These are phyloP conservation scores for Chaetodon auriga DNA, from an alignment of 2,113 vertebrate genomes.

Conservation along the genomic window DNA sequence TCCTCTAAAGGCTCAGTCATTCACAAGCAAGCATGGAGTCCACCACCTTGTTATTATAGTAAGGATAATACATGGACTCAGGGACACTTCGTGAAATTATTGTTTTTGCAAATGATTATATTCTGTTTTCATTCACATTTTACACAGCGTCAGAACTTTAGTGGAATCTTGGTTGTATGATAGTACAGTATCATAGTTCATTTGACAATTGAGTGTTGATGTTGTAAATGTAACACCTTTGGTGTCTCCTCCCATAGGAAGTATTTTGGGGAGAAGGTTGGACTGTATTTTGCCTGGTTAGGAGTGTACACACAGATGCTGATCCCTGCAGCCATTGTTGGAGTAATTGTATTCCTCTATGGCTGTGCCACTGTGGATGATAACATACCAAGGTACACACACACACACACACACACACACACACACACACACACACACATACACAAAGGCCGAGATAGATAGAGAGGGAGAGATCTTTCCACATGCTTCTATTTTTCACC, in stretches of 20 bases:
- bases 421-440: too few species aligned
- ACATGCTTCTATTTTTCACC: too few species aligned
- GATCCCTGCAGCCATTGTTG: conserved; percentile 94
- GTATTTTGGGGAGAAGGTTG: conserved; percentile 99
- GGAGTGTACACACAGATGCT: conserved; percentile 99
- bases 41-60: too few species aligned
- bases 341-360: conserved; percentile 96
- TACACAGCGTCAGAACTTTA: too few species aligned
- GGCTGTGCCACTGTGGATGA: conserved; percentile 95
- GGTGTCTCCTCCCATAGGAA: conserved; percentile 84
- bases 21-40: too few species aligned
- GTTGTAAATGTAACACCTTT: not conserved
- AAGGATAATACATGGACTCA: too few species aligned
- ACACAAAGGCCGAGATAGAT: too few species aligned
- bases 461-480: too few species aligned
- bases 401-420: not conserved
- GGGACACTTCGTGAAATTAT: too few species aligned
- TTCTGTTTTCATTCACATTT: too few species aligned
- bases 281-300: conserved; percentile 98
- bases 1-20: too few species aligned
- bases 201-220: not conserved
- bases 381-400: conserved; percentile 93
- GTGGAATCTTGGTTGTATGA: not conserved
- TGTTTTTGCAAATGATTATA: too few species aligned
- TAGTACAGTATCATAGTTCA: not conserved